Evolutionary conservation across 2,113 vertebrate genomes (phyloP), one percentile per base, ranked within the genome.

Genomic region (Channa maculata): DNA sequence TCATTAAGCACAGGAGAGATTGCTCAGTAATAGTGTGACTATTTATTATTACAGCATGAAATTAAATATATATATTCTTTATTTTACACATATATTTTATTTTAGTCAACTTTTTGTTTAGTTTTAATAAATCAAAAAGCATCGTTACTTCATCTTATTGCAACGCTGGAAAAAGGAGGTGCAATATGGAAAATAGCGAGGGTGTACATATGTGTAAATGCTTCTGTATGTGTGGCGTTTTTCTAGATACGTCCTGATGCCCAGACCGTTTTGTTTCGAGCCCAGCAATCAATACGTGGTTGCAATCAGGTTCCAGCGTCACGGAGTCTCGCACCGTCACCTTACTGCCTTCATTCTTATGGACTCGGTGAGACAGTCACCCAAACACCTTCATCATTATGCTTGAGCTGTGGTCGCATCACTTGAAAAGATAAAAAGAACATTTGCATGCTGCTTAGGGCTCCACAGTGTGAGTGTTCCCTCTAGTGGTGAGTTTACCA

Each of bases 201-300:
- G 6, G 39, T 4, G 6, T 41, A 5, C 11, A 34, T 33, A 12
- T 78, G 4, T 1, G 2, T 64, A 6, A 13, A 38, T 24, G 2
- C 75, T n/a, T 64, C 13, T 51, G 3, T 15, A 0, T 74, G 49
- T 49, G 1, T 10, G 9, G 0, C 79, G 5, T 67, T 71, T 39
- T 70, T 73, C 0, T 78, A 96, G 95, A 80, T 95, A 95, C 0
- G 63, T 96, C 71, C 87, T 96, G 86, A 94, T 97, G 74, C 93
- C 95, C 3, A 87, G 92, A 53, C 94, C 96, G 0, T 98, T 97
- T 87, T 97, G 95, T 82, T 98, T 96, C 0, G 96, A 97, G 88
- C 94, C 94, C 4, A 92, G 91, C 63, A 96, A 95, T 33, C 91
- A 72, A 7, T 96, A 96, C 0, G 87, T 94, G 45, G 70, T 96